Evolutionary conservation across 1,140 invertebrate species (phyloP), one percentile per base, ranked within the genome.

Genomic region (Drosophila arizonae): DNA sequence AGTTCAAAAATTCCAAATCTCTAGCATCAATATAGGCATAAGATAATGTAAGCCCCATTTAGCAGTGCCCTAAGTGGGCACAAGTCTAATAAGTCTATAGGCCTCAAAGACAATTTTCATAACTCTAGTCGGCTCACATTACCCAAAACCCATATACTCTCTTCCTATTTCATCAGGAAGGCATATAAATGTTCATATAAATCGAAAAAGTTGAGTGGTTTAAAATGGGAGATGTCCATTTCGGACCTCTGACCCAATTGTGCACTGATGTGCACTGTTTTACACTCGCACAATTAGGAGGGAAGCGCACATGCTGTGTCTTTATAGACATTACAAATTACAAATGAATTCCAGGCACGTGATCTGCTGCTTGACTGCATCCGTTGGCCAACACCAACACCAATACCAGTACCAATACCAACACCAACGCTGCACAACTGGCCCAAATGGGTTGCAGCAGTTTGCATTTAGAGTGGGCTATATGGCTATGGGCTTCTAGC

Each of bases 301-400:
- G 51, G 68, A 58, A 56, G 67, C 56, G 58, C 72, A 50, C 46
- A 73, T 51, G 33, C 46, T 36, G 36, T 54, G 36, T 54, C 30
- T 15, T 67, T 26, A 56, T 62, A 67, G 64, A 71, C 70, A 68
- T 73, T 68, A 39, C 36, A 73, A 77, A 73, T 73, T 77, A 73
- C 74, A 77, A 73, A 73, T 77, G 74, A 77, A 77, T 77, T 72
- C 71, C 39, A 55, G 50, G 70, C 71, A 77, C 74, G 74, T 77
- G 70, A 77, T 77, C 41, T 68, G 57, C 68, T 69, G 64, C 64
- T 77, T 67, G 64, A 74, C 58, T 74, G 75, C 71, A 69, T 77
- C 55, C 41, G 30, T 48, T 57, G 45, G 66, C 58, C 68, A 46
- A 39, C 28, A 9, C 33, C 33, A 9, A 36, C 33, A 36, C 33